Base-by-base conservation (phyloP, 2,797 vertebrate genomes). In the Sylvia borin region DNA sequence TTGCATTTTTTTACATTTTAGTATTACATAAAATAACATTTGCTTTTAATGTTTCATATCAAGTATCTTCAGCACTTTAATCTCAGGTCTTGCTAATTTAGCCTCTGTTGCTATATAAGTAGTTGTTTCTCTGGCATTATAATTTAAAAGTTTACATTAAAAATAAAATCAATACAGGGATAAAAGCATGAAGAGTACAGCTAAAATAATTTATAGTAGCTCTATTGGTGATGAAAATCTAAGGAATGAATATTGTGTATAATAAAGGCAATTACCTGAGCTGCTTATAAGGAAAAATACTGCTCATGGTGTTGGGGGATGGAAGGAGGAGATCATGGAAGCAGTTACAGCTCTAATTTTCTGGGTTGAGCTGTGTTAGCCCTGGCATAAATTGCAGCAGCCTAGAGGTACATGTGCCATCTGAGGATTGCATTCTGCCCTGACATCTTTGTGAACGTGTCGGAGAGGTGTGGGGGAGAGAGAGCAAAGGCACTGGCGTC, bases 91-190 rank as follows among this genome's bases (percentile, higher is more conserved):
- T 34, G 42, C 55, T 92, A 82, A 85, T 92, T 95, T 94, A 79
- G 77, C 43, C 67, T 82, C 70, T 61, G 88, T 88, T 62, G 45
- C 66, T 72, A 38, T 76, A 14, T 80, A 92, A 79, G 80, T 92
- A 82, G 76, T 93, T 95, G 90, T 96, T 96, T 93, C 84, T 87
- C 53, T 85, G 82, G 55, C 71, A 74, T 57, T 86, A 64, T 92
- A 96, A 96, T 95, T 94, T 97, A 93, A 94, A 96, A 96, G 91
- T 96, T 94, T 96, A 92, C 90, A 94, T 96, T 95, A 95, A 94
- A 97, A 95, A 94, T 92, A 94, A 95, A 94, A 95, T 96, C 95
- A 93, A 87, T 96, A 95, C 73, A 21, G 42, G 85, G 83, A 88
- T 92, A 95, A 96, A 95, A 92, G 90, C 93, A 76, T 88, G 85